A percentile compares a stretch with the other conserved stretches of the same genome.
phyloP scores from a whole-genome alignment of 2,797 vertebrate genomes.

The Crypturellus tataupa region DNA sequence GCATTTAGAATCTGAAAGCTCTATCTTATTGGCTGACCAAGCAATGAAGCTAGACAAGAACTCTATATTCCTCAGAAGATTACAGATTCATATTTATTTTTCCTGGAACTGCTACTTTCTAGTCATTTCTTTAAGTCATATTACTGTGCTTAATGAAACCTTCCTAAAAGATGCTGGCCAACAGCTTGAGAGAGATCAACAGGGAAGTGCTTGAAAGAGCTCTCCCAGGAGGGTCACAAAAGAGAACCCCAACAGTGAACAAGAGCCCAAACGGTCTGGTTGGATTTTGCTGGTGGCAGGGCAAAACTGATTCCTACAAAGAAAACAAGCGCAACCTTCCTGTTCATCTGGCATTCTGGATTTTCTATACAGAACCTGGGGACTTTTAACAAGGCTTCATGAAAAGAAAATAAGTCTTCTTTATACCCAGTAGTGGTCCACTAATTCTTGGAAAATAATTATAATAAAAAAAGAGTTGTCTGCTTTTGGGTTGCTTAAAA shows the following conservation, averaged over 20 bases:
- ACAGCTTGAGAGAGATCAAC: neutral
- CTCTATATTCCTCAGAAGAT: neutral
- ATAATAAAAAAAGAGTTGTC: neutral
- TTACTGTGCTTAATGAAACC: neutral
- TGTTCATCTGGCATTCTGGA: neutral
- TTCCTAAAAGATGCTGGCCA: neutral
- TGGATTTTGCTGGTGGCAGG: neutral
- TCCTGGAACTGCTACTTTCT: neutral
- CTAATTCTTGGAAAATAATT: neutral
- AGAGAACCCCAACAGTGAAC: neutral
- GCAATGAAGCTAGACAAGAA: neutral
- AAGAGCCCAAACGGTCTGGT: neutral
- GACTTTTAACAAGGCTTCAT: neutral
- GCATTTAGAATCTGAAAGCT: neutral
- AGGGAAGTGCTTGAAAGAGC: neutral
- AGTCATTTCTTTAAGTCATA: neutral
- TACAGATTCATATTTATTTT: neutral
- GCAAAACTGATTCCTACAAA: neutral
- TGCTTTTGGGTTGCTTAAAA: neutral
- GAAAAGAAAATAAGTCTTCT: neutral
- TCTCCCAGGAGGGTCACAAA: neutral
- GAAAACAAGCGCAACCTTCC: neutral
- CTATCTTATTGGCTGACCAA: neutral
- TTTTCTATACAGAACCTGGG: neutral
- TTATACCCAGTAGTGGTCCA: neutral